These are phyloP conservation scores for Indicator indicator DNA, from an alignment of 2,113 vertebrate species.

Conservation along the genomic window DNA sequence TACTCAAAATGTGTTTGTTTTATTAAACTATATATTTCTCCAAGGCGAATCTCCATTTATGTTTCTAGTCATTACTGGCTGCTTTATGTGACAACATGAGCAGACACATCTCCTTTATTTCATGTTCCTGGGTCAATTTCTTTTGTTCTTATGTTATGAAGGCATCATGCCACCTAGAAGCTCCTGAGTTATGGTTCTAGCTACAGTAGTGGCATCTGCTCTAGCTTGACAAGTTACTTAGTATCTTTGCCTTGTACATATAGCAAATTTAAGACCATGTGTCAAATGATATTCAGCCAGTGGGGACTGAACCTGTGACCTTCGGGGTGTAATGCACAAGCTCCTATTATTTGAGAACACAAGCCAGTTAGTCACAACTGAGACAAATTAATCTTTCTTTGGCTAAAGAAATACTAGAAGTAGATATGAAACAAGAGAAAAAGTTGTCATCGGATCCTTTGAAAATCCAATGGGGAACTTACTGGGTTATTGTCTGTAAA, in stretches of 20 bases:
- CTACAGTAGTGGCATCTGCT: neutral
- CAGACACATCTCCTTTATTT: neutral
- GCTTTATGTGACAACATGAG: neutral
- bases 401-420: neutral
- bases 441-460: neutral
- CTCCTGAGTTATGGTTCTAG: neutral
- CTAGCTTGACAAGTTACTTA: neutral
- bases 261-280: neutral
- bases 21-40: neutral
- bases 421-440: neutral
- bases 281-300: neutral
- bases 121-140: neutral
- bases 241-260: neutral
- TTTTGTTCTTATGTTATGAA: neutral
- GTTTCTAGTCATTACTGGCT: neutral
- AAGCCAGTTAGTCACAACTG: neutral
- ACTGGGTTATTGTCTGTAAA: neutral
- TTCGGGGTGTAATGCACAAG: neutral
- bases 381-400: neutral
- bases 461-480: neutral
- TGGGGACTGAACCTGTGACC: neutral
- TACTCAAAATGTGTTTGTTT: neutral
- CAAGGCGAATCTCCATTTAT: neutral
- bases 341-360: neutral
- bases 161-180: neutral